Evolutionary conservation across 2,797 vertebrate genomes (phyloP).

Genomic region (Macropus fuliginosus): DNA sequence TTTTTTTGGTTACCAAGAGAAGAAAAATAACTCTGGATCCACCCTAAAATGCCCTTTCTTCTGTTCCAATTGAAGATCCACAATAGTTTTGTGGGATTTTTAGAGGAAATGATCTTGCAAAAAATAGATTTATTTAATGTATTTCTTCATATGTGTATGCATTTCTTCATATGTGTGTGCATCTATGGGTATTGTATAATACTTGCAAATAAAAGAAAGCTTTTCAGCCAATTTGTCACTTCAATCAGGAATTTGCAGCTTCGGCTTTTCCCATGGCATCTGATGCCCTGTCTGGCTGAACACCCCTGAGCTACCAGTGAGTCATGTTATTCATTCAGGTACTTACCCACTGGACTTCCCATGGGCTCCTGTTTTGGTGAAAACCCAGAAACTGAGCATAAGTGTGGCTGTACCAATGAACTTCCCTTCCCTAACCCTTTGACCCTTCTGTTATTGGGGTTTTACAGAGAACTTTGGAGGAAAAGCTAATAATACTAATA

Average conservation of each 20-base stretch:
- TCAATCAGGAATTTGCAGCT: not conserved
- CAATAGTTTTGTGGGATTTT: not conserved
- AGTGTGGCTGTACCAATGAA: not conserved
- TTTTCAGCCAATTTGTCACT: not conserved
- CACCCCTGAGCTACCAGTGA: not conserved
- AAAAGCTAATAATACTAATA: no score
- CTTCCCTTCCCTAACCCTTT: not conserved
- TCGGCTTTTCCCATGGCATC: no score
- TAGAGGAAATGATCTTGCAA: not conserved
- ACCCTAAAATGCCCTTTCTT: not conserved
- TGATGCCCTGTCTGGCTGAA: not conserved
- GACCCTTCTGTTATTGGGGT: not conserved
- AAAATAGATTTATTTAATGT: not conserved
- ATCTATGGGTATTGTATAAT: not conserved
- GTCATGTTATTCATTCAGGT: not conserved
- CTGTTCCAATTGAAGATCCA: not conserved
- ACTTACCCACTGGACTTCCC: not conserved
- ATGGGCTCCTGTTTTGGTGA: not conserved
- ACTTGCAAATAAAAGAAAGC: not conserved
- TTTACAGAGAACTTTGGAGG: no score
- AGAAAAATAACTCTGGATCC: not conserved
- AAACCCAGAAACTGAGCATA: not conserved
- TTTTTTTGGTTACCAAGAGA: no score
- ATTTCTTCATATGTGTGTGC: no score
- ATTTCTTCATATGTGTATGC: not conserved